Conservation (phyloP, 2,113 vertebrate species). For the Albula goreensis region DNA sequence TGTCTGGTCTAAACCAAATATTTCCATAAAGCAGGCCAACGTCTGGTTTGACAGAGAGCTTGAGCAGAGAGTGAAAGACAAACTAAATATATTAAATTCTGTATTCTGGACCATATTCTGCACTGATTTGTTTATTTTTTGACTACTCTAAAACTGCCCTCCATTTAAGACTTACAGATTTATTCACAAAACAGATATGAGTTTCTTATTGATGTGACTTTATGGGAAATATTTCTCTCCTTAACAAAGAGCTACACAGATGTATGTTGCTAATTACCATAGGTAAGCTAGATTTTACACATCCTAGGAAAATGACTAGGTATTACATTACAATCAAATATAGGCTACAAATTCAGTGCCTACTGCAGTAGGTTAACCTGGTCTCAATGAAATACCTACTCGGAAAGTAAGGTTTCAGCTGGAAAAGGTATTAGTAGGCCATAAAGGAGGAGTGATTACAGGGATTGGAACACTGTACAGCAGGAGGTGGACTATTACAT, state of each 20-base stretch:
- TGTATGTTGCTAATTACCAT: not conserved
- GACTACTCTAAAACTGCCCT: not conserved
- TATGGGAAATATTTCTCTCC: not conserved
- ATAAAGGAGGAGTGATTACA: not conserved
- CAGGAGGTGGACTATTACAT: not conserved
- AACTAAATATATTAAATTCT: too few relatives aligned
- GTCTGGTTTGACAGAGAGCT: too few relatives aligned
- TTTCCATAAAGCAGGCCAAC: conserved; percentile 21
- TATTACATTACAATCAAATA: not conserved
- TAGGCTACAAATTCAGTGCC: not conserved
- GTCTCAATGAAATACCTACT: not conserved
- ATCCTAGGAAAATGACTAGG: not conserved
- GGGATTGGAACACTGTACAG: not conserved
- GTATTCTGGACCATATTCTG: not conserved
- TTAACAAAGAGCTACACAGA: not conserved
- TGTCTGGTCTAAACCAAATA: conserved; percentile 23
- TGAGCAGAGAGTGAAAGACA: too few relatives aligned
- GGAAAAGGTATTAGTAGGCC: not conserved
- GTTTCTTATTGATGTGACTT: not conserved
- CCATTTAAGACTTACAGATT: not conserved
- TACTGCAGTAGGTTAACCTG: not conserved
- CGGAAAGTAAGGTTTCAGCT: not conserved
- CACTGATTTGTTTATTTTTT: not conserved
- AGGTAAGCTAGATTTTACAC: not conserved
- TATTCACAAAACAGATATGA: not conserved